Conservation (phyloP, 2,797 vertebrate species). For the Manis pentadactyla region DNA sequence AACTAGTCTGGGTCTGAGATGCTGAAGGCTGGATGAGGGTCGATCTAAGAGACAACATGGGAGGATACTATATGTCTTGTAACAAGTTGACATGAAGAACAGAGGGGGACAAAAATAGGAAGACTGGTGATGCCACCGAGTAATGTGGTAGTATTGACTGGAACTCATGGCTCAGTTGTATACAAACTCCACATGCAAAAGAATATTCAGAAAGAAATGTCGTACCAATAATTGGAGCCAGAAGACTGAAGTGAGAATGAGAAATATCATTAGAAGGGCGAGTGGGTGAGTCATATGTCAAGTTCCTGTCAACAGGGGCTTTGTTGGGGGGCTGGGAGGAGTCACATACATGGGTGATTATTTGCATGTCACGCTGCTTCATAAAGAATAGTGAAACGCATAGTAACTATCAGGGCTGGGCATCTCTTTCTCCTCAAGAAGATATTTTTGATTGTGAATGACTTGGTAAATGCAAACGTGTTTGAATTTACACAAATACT, state of each 20-base stretch:
- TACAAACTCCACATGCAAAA: not conserved
- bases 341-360: not conserved
- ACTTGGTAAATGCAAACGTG: conserved; percentile 33
- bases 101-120: not conserved
- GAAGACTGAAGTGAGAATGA: not conserved
- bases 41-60: not conserved
- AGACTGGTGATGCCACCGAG: not conserved
- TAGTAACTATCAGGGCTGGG: not conserved
- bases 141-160: not conserved
- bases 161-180: not conserved
- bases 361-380: not conserved
- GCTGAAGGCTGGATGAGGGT: not conserved
- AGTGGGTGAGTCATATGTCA: conserved; percentile 1
- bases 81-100: not conserved
- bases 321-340: not conserved
- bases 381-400: not conserved
- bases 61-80: not conserved
- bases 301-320: not conserved
- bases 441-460: not conserved
- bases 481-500: conserved; percentile 6
- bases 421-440: not conserved
- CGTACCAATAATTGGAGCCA: not conserved
- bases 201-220: not conserved
- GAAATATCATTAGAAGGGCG: not conserved
- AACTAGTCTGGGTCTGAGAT: not conserved